Evolutionary conservation across 2,888 invertebrate genomes (phyloP), one percentile per base, ranked within the genome.

Genomic region (Drosophila paramelanica): DNA sequence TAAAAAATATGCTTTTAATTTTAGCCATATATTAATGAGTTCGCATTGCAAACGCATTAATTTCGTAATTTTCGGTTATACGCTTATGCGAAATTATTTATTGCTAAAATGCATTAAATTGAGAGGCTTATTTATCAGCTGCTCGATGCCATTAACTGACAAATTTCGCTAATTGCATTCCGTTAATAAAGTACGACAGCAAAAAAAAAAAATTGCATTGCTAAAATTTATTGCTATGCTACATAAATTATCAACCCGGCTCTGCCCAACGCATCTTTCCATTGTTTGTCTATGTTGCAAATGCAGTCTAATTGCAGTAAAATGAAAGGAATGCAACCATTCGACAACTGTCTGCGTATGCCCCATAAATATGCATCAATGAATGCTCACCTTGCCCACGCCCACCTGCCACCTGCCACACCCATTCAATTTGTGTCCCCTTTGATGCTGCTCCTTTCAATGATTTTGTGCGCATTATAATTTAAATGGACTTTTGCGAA

Each of bases 101-200:
- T 86, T 65, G 70, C 81, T 78, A 80, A 85, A 90, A 90, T 79
- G 76, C 90, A 89, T 89, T 89, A 90, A 89, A 79, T 85, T 81
- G 79, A 89, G 88, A 87, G 89, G 89, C 90, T 89, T 89, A 90
- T 90, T 90, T 89, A 88, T 90, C 73, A 82, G 85, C 77, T 84
- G 84, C 70, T 77, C 77, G 66, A 73, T 62, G 85, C 84, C 85
- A 85, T 85, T 88, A 83, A 85, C 85, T 83, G 88, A 86, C 85
- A 85, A 85, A 85, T 85, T 87, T 77, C 66, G 79, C 85, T 85
- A 85, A 85, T 85, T 85, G 87, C 87, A 79, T 83, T 88, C 77
- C 85, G 87, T 85, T 85, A 85, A 88, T 88, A 88, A 85, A 88
- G 79, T 83, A 65, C 82, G 38, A n/a, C 67, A 60, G 14, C 3